These are phyloP conservation scores for Lepidothrix coronata DNA, from an alignment of 2,113 vertebrate species.

Conservation along the genomic window DNA sequence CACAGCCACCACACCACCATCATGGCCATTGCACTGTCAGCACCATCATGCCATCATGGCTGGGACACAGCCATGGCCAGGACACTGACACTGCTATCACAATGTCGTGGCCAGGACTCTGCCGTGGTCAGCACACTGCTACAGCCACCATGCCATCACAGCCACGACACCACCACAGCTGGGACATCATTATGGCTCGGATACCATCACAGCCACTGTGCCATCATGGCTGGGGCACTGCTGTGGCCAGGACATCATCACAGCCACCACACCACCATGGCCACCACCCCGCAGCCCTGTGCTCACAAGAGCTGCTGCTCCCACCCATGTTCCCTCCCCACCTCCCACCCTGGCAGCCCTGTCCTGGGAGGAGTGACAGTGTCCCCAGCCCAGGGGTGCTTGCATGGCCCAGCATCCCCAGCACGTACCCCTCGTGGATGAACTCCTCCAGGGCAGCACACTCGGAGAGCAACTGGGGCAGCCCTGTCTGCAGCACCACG, in stretches of 20 bases:
- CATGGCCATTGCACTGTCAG: background rate
- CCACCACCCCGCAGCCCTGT: background rate
- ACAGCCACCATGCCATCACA: background rate
- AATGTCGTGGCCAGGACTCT: background rate
- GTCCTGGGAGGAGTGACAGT: fast-evolving
- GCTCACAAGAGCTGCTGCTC: background rate
- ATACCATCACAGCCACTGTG: background rate
- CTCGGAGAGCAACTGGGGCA: constrained; percentile 90
- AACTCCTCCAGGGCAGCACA: constrained; percentile 94
- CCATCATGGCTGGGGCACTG: fast-evolving
- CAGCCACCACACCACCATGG: too few species aligned
- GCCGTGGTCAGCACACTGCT: background rate
- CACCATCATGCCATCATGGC: background rate
- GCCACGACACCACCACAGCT: background rate
- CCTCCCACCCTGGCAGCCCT: background rate
- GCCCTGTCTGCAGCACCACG: constrained; percentile 84
- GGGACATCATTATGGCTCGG: too few species aligned
- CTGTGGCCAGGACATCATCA: background rate
- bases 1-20: too few species aligned
- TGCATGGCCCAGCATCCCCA: fast-evolving
- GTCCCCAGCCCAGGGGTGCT: too few species aligned
- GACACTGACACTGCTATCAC: background rate
- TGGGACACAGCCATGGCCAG: too few species aligned
- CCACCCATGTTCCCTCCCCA: background rate
- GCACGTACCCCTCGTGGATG: constrained; percentile 90